Evolutionary conservation across 2,888 invertebrate genomes (phyloP), one percentile per base, ranked within the genome.

Genomic region (Microchrysa polita): DNA sequence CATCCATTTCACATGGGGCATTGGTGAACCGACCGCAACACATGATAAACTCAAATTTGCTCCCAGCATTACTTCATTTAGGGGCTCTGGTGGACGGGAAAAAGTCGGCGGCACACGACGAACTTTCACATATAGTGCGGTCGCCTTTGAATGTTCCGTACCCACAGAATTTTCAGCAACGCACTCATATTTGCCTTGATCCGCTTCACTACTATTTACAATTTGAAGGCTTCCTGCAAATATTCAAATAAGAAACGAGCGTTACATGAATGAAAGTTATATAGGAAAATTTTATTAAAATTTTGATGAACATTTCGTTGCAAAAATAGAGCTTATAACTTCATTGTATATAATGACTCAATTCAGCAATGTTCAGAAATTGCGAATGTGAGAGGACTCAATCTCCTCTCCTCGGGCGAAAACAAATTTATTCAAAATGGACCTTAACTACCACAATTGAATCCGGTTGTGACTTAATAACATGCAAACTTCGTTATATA

Each of bases 11-110:
- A 99, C 97, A 79, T 91, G 92, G 1, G 98, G 99, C 97, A 98
- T 97, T 5, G 98, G 98, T 0, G 98, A 96, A 20, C 99, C 98
- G 40, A 96, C 94, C 10, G 98, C 98, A 73, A 97, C 96, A 84
- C 99, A 99, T 74, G 96, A 96, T 78, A 99, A 87, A 83, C 96
- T 98, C 79, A 98, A 87, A 82, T 93, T 92, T 0, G 93, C 93
- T 14, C 97, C 97, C 67, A 97, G 88, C 90, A 94, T 95, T 71
- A 98, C 97, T 82, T 97, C 96, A 78, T 91, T 93, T 67, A 92
- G 86, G 12, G 91, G 87, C 55, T 94, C 92, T 75, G 98, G 97
- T 20, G 94, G 94, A 77, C 95, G 94, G 14, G 97, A 95, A 86
- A 99, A 99, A 81, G 94, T 94, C 0, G 98, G 98, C 5, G 97